Percentiles rank a stretch among this genome's conserved stretches.
Conservation (phyloP, 1,140 invertebrate species). For the Heliconius hermathena region DNA sequence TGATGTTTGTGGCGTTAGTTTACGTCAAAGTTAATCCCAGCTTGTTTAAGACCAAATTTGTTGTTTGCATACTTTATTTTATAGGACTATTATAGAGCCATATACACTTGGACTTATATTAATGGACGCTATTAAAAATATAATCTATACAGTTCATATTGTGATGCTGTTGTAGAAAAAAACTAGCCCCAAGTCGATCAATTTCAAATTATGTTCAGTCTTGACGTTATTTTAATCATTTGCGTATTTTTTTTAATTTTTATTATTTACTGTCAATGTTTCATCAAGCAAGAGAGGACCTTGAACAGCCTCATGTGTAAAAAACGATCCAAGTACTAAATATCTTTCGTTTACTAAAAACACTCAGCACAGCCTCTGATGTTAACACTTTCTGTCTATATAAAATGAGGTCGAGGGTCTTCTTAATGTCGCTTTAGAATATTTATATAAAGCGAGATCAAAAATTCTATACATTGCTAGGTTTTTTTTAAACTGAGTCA, state of each 20-base stretch:
- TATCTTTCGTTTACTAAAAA: slow-evolving; percentile 43
- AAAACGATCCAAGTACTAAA: slow-evolving; percentile 18
- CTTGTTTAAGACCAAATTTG: background rate
- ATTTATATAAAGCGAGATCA: slow-evolving; percentile 19
- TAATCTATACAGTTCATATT: slow-evolving; percentile 25
- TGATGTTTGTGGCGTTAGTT: slow-evolving; percentile 10
- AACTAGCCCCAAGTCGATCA: slow-evolving; percentile 70
- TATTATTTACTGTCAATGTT: slow-evolving; percentile 36
- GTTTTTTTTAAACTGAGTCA: slow-evolving; percentile 23
- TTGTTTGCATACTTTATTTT: slow-evolving; percentile 2
- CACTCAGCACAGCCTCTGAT: slow-evolving; percentile 40
- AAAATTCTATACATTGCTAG: slow-evolving; percentile 25
- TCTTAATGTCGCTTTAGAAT: slow-evolving; percentile 40
- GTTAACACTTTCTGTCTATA: slow-evolving; percentile 46
- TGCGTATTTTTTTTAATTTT: slow-evolving; percentile 29
- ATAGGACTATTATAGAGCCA: slow-evolving; percentile 4
- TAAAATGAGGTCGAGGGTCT: slow-evolving; percentile 66
- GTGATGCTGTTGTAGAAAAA: slow-evolving; percentile 78
- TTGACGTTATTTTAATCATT: slow-evolving; percentile 51
- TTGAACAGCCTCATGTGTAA: slow-evolving; percentile 15
- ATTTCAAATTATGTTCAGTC: slow-evolving; percentile 16
- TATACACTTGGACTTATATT: background rate
- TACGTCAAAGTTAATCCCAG: slow-evolving; percentile 23
- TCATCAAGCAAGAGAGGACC: slow-evolving; percentile 27
- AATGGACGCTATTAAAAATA: slow-evolving; percentile 4